A percentile compares a stretch with the other conserved stretches of the same genome.
These are phyloP conservation scores for Sandelia bainsii DNA, from an alignment of 2,797 vertebrate genomes.

Conservation along the genomic window DNA sequence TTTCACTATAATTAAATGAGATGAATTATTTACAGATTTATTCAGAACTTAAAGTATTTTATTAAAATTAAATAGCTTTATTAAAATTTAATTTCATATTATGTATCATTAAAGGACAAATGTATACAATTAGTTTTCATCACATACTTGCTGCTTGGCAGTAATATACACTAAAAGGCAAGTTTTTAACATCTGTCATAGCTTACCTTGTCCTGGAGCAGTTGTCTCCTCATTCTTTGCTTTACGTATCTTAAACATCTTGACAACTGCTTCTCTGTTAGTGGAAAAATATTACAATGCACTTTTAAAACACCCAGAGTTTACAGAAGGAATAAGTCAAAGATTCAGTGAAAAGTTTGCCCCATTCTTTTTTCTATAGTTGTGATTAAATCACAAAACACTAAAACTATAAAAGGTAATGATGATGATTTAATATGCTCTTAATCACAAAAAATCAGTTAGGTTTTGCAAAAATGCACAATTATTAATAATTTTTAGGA, in stretches of 20 bases:
- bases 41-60: not conserved
- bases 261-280: constrained; percentile 57
- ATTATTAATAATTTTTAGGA: too few species aligned
- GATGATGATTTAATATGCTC: too few species aligned
- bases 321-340: not conserved
- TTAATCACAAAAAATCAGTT: too few species aligned
- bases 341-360: not conserved
- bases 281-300: constrained; percentile 15
- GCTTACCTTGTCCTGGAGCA: constrained; percentile 82
- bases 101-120: not conserved
- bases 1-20: constrained; percentile 59
- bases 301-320: not conserved
- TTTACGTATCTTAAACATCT: constrained; percentile 82
- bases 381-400: too few species aligned
- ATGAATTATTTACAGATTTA: not conserved
- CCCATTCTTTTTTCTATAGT: too few species aligned
- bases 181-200: not conserved
- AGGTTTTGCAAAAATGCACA: too few species aligned
- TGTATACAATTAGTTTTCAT: not conserved
- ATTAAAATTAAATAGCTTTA: not conserved
- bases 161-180: not conserved
- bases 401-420: too few species aligned
- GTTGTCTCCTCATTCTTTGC: constrained; percentile 80
- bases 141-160: not conserved
- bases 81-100: too few species aligned